Evolutionary conservation across 2,113 vertebrate genomes (phyloP).

Genomic region (Eulemur macaco): DNA sequence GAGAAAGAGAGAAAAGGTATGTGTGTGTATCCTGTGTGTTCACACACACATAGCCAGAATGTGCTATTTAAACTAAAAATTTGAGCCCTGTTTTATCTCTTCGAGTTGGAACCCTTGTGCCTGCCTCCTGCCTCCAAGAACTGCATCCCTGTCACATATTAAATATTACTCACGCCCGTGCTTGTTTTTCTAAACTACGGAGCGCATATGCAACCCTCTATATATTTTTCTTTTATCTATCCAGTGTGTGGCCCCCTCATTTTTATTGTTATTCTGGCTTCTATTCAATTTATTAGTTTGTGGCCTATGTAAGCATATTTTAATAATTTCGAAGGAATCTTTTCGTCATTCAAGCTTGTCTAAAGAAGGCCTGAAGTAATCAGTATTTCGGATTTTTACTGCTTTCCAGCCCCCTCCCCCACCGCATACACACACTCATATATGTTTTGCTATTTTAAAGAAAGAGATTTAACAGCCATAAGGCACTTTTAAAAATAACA

Average conservation of each 20-base stretch:
- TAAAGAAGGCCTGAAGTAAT: conserved; percentile 70
- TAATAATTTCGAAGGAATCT: conserved; percentile 67
- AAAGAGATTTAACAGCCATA: conserved; percentile 82
- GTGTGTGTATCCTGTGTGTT: not conserved
- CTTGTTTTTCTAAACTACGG: conserved; percentile 37
- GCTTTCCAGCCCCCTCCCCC: not conserved
- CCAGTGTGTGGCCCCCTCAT: conserved; percentile 47
- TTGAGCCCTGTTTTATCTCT: not conserved
- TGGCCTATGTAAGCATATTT: conserved; percentile 65
- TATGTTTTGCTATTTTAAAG: conserved; percentile 82
- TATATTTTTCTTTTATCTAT: conserved; percentile 53
- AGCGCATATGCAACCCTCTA: not conserved
- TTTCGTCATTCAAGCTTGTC: conserved; percentile 60
- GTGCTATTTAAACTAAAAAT: conserved; percentile 4
- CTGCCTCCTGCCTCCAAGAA: not conserved
- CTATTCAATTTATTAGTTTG: conserved; percentile 70
- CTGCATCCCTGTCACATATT: not conserved
- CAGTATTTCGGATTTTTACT: conserved; percentile 72
- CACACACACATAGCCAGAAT: not conserved
- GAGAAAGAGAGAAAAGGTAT: not conserved
- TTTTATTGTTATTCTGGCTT: conserved; percentile 72
- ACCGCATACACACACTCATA: conserved; percentile 51
- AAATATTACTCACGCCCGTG: not conserved
- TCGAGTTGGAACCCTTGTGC: not conserved
- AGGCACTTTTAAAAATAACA: conserved; percentile 86